These are phyloP conservation scores for Caenorhabditis uteleia DNA, from an alignment of 2,888 invertebrate genomes.

Conservation along the genomic window DNA sequence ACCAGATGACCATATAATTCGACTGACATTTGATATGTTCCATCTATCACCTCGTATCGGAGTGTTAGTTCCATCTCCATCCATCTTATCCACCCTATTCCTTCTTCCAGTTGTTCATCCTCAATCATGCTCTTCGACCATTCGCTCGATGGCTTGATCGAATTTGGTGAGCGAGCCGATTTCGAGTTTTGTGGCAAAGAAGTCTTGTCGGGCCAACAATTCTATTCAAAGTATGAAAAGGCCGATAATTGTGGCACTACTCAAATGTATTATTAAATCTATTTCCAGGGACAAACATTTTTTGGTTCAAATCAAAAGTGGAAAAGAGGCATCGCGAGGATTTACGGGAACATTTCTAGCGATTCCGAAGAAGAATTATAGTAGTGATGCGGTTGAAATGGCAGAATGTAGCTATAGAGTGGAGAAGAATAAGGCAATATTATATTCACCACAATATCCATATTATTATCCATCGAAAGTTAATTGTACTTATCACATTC, in stretches of 20 bases:
- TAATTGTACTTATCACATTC: conserved; percentile 47
- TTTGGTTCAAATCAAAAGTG: conserved; percentile 37
- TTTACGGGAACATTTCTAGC: conserved; percentile 43
- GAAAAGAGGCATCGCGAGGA: conserved; percentile 36
- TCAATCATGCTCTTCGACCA: conserved; percentile 48
- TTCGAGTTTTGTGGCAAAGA: conserved; percentile 51
- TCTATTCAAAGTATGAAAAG: conserved; percentile 37
- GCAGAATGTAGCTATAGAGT: conserved; percentile 48
- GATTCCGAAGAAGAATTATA: conserved; percentile 38
- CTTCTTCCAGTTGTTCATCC: conserved; percentile 39
- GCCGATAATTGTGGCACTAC: not conserved
- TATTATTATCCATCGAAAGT: conserved; percentile 47
- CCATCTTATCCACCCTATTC: not conserved
- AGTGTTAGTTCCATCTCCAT: conserved; percentile 18
- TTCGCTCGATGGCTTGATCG: conserved; percentile 44
- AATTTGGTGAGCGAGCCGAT: conserved; percentile 39
- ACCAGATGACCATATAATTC: conserved; percentile 39
- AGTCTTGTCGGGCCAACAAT: conserved; percentile 35
- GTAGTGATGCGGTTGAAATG: conserved; percentile 41
- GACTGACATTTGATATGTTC: conserved; percentile 41
- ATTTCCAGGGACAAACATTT: conserved; percentile 39
- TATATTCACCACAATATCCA: conserved; percentile 35
- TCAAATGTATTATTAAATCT: conserved; percentile 1
- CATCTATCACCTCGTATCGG: conserved; percentile 37
- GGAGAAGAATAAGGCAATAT: conserved; percentile 32